These are phyloP conservation scores for Lamproptera curius DNA, from an alignment of 2,888 invertebrate species.

Conservation along the genomic window DNA sequence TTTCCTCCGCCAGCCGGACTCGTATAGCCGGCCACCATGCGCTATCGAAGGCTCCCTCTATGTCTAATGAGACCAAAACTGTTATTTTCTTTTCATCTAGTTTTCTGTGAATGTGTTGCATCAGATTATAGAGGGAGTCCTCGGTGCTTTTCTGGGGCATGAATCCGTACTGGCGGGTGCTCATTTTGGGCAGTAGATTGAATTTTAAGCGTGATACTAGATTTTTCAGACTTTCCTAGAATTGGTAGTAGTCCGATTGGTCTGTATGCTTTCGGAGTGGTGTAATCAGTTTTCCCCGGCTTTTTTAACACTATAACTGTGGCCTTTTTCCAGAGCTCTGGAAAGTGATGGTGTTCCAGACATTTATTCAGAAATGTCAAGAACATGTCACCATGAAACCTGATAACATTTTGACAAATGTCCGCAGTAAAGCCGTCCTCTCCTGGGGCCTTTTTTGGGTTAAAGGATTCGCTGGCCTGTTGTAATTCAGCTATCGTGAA, in stretches of 20 bases:
- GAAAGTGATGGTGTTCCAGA: neutral
- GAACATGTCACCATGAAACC: no score
- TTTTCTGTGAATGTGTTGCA: neutral
- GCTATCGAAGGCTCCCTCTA: no score
- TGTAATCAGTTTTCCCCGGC: neutral
- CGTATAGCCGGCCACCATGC: neutral
- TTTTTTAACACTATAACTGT: neutral
- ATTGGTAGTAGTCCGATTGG: no score
- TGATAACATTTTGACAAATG: no score
- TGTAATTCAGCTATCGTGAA: slow-evolving; percentile 16
- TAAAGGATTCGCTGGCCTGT: neutral
- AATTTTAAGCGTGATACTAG: neutral
- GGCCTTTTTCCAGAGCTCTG: no score
- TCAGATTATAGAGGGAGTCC: no score
- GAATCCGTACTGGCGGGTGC: no score
- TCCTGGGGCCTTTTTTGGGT: slow-evolving; percentile 23
- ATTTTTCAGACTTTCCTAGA: no score
- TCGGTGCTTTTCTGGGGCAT: no score
- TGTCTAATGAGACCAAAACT: neutral
- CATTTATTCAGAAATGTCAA: neutral
- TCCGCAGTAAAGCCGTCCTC: slow-evolving; percentile 21
- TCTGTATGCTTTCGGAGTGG: neutral
- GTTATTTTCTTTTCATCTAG: neutral
- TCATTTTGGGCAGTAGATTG: neutral
- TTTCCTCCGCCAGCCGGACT: neutral